Percentiles rank a stretch among this genome's conserved stretches.
These are phyloP conservation scores for Numida meleagris DNA, from an alignment of 2,113 vertebrate species.

Conservation along the genomic window DNA sequence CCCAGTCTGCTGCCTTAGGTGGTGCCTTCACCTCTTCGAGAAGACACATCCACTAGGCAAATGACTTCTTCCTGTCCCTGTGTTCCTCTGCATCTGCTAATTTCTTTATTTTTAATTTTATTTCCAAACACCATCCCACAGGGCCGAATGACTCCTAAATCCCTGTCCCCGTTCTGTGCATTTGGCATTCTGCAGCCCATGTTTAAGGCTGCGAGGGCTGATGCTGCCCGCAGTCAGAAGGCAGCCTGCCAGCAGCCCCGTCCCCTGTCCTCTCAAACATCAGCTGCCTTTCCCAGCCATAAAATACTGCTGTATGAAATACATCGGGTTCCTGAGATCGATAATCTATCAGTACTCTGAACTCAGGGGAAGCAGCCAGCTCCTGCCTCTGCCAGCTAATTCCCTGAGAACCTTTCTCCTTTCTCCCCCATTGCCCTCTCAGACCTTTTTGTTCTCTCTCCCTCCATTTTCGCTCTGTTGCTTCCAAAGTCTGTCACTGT, in stretches of 20 bases:
- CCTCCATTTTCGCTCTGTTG: background rate
- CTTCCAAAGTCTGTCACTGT: background rate
- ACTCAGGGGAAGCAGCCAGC: background rate
- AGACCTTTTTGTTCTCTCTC: background rate
- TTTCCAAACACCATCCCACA: background rate
- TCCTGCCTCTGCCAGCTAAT: background rate
- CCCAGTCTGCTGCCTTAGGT: slow-evolving; percentile 4
- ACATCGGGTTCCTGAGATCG: background rate
- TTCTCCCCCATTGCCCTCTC: background rate
- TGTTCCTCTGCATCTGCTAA: slow-evolving; percentile 8
- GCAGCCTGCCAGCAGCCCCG: background rate
- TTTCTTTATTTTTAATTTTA: slow-evolving; percentile 9
- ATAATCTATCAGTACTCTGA: slow-evolving; percentile 38
- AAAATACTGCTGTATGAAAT: background rate
- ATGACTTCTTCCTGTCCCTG: background rate
- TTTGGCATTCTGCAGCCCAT: background rate
- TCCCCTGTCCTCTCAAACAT: background rate
- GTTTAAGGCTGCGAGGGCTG: background rate
- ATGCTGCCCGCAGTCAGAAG: background rate
- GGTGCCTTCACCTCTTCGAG: background rate
- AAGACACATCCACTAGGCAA: background rate
- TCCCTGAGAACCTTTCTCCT: background rate
- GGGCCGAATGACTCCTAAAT: background rate
- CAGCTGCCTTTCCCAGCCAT: background rate
- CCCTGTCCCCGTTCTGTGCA: background rate